phyloP scores from a whole-genome alignment of 2,797 vertebrate genomes.

The Echiichthys vipera region DNA sequence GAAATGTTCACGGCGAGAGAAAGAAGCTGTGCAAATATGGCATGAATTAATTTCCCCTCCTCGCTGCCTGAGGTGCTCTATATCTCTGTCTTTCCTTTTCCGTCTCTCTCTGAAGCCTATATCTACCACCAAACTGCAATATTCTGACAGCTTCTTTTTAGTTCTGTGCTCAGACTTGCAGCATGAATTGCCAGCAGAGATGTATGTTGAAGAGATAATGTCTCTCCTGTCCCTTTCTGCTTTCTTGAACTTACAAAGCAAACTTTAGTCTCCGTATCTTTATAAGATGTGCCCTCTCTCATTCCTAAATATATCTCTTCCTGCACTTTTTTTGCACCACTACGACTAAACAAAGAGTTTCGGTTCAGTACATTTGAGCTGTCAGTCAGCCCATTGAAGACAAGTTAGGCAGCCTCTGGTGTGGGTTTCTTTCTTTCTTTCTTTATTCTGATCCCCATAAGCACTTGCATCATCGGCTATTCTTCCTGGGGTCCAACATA shows the following conservation, averaged over 20 bases:
- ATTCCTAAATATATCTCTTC: too few species aligned
- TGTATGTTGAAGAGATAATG: not conserved
- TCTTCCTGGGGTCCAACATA: too few species aligned
- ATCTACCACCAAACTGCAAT: slow-evolving; percentile 8
- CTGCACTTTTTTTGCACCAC: too few species aligned
- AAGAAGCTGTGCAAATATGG: slow-evolving; percentile 32
- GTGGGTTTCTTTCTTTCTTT: too few species aligned
- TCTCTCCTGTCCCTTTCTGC: not conserved
- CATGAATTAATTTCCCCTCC: slow-evolving; percentile 22
- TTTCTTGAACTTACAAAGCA: not conserved
- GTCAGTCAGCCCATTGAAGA: too few species aligned
- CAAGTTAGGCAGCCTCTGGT: too few species aligned
- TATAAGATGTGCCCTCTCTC: too few species aligned
- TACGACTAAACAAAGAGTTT: too few species aligned
- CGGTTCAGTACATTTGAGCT: too few species aligned
- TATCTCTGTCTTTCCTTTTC: slow-evolving; percentile 1
- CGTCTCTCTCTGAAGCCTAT: not conserved
- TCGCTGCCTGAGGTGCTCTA: slow-evolving; percentile 5
- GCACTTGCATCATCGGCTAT: too few species aligned
- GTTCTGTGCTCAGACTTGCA: slow-evolving; percentile 13
- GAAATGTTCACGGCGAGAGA: slow-evolving; percentile 3
- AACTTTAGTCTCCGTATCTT: not conserved
- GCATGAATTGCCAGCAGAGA: slow-evolving; percentile 19
- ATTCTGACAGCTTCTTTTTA: slow-evolving; percentile 20
- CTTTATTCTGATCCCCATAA: too few species aligned